Base-by-base conservation (phyloP, 1,140 invertebrate genomes). In the Drosophila equinoxialis region DNA sequence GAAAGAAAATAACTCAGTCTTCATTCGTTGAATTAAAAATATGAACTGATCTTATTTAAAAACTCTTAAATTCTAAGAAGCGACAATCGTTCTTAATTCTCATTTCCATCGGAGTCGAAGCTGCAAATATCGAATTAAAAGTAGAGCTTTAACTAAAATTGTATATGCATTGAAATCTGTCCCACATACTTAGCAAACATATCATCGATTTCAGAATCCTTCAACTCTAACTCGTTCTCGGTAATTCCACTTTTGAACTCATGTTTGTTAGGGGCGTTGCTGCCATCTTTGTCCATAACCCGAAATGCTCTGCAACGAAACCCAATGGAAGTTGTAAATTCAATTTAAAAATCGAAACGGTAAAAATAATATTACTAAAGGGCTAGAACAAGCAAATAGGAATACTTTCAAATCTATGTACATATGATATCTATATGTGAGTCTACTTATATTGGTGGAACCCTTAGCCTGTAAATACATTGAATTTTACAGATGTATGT, bases 281-380 rank as follows among this genome's bases (percentile, higher is more conserved):
- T 98, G 23, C 95, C 96, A 92, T 99, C 97, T 68, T 98, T 96
- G 90, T 99, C 98, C 96, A 99, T 97, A 57, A 96, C 93, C 37
- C 97, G 95, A 90, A 99, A 99, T 66, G 96, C 93, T 92, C 98
- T 98, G 91, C 2, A 81, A 61, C 30, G 30, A 6, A 67, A 68
- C 14, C 11, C 26, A 69, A 51, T 33, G 11, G 61, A 51, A 37
- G 41, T 13, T 45, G 54, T 60, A 63, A 66, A 71, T 60, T 65
- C 67, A 61, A 83, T 67, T 63, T 64, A 6, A 51, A 59, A 54
- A 67, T 55, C 75, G 63, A 20, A 39, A 61, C 30, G 37, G 37
- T 64, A 82, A 66, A 55, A 65, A 51, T 14, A 17, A 48, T 8
- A 51, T 51, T 51, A 51, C 20, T 20, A 48, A 48, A 23, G 23